phyloP scores from a whole-genome alignment of 1,140 invertebrate species.

The Phymorhynchus buccinoides region DNA sequence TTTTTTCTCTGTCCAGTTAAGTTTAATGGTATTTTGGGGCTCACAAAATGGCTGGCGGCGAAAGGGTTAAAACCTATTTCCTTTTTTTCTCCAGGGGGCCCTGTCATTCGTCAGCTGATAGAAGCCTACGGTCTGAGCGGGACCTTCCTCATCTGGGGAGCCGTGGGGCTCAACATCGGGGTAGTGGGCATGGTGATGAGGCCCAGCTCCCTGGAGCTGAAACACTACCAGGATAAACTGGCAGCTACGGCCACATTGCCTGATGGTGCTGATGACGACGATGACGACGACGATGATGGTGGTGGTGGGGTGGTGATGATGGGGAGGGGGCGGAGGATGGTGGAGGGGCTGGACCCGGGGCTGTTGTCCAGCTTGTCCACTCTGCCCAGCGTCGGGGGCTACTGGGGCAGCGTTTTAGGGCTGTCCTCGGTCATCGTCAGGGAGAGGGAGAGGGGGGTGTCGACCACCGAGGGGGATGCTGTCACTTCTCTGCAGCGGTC shows the following conservation, averaged over 20 bases:
- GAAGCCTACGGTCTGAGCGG: constrained; percentile 48
- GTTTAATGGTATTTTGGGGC: no score
- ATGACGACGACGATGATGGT: background rate
- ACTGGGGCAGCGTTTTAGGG: constrained; percentile 32
- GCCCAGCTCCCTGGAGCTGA: constrained; percentile 43
- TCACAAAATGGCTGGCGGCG: no score
- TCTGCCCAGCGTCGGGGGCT: constrained; percentile 23
- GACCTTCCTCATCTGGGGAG: constrained; percentile 47
- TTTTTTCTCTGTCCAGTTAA: no score
- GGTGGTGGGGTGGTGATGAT: background rate
- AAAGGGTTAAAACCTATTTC: no score
- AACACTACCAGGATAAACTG: background rate
- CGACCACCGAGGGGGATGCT: constrained; percentile 6
- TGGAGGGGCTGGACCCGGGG: background rate
- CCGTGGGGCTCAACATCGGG: constrained; percentile 36
- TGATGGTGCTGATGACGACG: background rate
- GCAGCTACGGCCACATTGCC: no score
- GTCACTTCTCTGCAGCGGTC: constrained; percentile 1
- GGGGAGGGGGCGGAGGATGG: background rate
- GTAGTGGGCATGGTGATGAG: constrained; percentile 49
- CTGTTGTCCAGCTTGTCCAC: constrained; percentile 34
- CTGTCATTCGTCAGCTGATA: constrained; percentile 40
- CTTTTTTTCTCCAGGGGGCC: constrained; percentile 30
- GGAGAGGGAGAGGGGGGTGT: constrained; percentile 2
- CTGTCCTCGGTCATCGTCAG: constrained; percentile 17